Percentiles rank a stretch among this genome's conserved stretches.
These are phyloP conservation scores for Leptopilina syphax DNA, from an alignment of 2,888 invertebrate genomes.

Conservation along the genomic window DNA sequence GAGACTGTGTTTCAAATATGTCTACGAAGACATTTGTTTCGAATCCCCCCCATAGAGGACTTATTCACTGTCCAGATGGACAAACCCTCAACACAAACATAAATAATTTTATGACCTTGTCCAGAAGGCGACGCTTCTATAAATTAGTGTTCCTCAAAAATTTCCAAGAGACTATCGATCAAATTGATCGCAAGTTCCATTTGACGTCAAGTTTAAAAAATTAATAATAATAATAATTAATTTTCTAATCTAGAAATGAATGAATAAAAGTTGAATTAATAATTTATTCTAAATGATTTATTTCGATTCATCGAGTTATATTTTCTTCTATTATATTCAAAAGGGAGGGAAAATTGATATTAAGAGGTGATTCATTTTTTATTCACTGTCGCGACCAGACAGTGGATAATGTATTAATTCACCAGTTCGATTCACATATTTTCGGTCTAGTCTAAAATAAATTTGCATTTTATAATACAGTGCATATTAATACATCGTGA, in stretches of 20 bases:
- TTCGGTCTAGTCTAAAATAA: background rate
- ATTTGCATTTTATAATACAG: background rate
- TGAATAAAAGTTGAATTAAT: background rate
- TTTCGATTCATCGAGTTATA: too few relatives aligned
- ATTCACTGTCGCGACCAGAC: background rate
- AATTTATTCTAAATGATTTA: too few relatives aligned
- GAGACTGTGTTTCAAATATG: too few relatives aligned
- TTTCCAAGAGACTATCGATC: background rate
- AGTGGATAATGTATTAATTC: background rate
- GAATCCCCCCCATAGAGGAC: too few relatives aligned
- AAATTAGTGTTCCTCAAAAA: conserved; percentile 44
- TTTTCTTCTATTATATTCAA: too few relatives aligned
- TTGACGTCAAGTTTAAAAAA: background rate
- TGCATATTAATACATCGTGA: background rate
- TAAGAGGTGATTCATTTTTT: background rate
- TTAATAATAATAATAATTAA: background rate
- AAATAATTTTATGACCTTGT: conserved; percentile 40
- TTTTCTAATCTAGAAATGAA: background rate
- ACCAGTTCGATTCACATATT: background rate
- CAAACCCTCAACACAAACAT: background rate
- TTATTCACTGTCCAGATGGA: too few relatives aligned
- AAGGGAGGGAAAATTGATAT: background rate
- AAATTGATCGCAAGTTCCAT: background rate
- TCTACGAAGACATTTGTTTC: too few relatives aligned
- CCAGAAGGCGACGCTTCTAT: conserved; percentile 44